Percentiles rank a stretch among this genome's conserved stretches.
These are phyloP conservation scores for Pollachius pollachius DNA, from an alignment of 2,113 vertebrate species.

Conservation along the genomic window DNA sequence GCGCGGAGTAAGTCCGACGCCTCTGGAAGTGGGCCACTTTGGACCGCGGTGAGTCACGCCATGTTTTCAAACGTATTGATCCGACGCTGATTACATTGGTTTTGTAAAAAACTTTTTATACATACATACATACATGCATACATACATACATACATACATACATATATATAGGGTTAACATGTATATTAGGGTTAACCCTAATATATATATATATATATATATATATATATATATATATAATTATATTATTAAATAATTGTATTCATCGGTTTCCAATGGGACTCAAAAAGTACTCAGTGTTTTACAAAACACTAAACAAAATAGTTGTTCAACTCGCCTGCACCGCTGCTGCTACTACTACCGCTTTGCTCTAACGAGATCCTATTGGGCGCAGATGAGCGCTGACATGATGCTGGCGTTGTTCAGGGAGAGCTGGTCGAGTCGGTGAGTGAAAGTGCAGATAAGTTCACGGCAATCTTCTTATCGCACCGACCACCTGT, in stretches of 20 bases:
- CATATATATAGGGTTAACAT: neutral
- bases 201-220: neutral
- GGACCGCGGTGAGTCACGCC: slow-evolving; percentile 3
- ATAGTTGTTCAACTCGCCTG: too few relatives aligned
- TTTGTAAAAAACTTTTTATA: neutral
- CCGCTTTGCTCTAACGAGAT: too few relatives aligned
- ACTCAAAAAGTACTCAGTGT: neutral
- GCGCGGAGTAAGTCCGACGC: slow-evolving; percentile 21
- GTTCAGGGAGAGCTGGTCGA: slow-evolving; percentile 1
- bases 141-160: neutral
- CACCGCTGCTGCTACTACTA: too few relatives aligned
- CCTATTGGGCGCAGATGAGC: slow-evolving; percentile 7
- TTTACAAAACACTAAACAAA: neutral
- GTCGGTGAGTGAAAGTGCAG: slow-evolving; percentile 9
- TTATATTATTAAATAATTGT: neutral
- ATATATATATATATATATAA: neutral
- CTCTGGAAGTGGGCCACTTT: slow-evolving; percentile 30
- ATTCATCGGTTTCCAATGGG: neutral
- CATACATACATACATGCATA: neutral
- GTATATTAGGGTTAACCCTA: too few relatives aligned
- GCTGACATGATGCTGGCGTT: slow-evolving; percentile 8
- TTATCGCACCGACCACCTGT: slow-evolving; percentile 38
- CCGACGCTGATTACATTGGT: neutral
- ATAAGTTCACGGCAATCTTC: slow-evolving; percentile 17
- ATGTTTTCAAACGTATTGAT: neutral